A percentile compares a stretch with the other conserved stretches of the same genome.
These are phyloP conservation scores for Umimayanthus kanabou DNA, from an alignment of 92 coral and sea anemone species.

Conservation along the genomic window DNA sequence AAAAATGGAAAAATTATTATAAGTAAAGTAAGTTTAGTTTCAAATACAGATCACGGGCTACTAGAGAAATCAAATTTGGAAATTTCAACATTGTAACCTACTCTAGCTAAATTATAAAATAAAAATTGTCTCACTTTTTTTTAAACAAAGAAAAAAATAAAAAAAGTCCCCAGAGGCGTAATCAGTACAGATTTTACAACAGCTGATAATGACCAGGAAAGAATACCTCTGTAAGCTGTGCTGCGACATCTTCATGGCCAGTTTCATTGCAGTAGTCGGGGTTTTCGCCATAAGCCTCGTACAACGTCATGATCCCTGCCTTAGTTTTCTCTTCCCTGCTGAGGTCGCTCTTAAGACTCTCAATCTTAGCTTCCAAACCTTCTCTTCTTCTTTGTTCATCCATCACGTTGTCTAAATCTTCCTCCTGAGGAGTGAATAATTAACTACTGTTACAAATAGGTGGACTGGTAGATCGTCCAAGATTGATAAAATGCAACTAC, in stretches of 20 bases:
- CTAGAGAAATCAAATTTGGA: no score
- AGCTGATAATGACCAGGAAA: not conserved
- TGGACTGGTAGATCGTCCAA: no score
- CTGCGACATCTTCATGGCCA: conserved; percentile 89
- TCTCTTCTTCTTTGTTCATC: conserved; percentile 80
- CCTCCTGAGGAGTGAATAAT: conserved; percentile 58
- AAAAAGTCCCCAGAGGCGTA: no score
- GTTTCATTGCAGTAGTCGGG: conserved; percentile 90
- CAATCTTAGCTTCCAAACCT: conserved; percentile 78
- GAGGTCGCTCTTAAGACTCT: conserved; percentile 64
- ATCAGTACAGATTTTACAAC: not conserved
- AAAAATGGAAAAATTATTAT: no score
- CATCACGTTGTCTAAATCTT: conserved; percentile 81
- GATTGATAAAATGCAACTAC: no score
- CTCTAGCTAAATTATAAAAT: no score
- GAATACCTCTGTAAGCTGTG: conserved; percentile 84
- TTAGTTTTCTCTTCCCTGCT: conserved; percentile 86
- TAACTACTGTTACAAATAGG: not conserved
- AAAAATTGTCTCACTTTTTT: no score
- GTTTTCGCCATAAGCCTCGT: conserved; percentile 81
- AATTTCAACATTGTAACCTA: no score
- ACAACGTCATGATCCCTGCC: conserved; percentile 81
- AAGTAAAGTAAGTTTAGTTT: no score
- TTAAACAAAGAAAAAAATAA: no score
- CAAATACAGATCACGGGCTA: no score